phyloP scores from a whole-genome alignment of 2,888 invertebrate genomes.

The Hedya salicella region DNA sequence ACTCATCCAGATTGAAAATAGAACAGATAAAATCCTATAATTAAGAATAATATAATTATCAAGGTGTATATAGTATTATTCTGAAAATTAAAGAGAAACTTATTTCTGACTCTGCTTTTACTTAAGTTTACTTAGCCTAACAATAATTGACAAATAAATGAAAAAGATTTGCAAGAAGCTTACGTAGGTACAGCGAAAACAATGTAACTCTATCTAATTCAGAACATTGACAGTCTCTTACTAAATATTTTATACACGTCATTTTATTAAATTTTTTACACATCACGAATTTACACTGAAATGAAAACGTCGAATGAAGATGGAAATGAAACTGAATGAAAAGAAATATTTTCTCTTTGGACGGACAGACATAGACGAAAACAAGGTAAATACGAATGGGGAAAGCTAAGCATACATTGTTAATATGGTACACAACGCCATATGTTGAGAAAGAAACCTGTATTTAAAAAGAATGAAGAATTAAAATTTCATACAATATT shows the following conservation, averaged over 20 bases:
- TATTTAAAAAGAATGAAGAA: not conserved
- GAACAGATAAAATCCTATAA: slow-evolving; percentile 3
- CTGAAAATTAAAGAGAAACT: slow-evolving; percentile 24
- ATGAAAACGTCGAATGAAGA: slow-evolving; percentile 48
- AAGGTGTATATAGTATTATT: slow-evolving; percentile 15
- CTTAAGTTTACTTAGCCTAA: slow-evolving; percentile 60
- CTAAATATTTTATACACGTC: slow-evolving; percentile 75
- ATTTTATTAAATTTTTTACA: slow-evolving; percentile 68
- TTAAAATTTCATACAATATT: not conserved
- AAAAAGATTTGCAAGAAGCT: slow-evolving; percentile 63
- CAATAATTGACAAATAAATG: slow-evolving; percentile 70
- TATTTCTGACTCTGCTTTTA: slow-evolving; percentile 48
- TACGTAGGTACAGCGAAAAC: slow-evolving; percentile 72
- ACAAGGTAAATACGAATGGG: not conserved
- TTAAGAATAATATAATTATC: slow-evolving; percentile 13
- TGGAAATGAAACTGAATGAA: slow-evolving; percentile 51
- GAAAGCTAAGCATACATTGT: not conserved
- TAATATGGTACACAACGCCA: not conserved
- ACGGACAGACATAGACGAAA: slow-evolving; percentile 78
- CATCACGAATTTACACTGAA: slow-evolving; percentile 66
- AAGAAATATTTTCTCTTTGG: slow-evolving; percentile 65
- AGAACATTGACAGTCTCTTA: slow-evolving; percentile 74
- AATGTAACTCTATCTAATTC: slow-evolving; percentile 63
- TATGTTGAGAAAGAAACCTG: not conserved
- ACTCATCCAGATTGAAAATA: slow-evolving; percentile 21